phyloP scores from a whole-genome alignment of 2,113 vertebrate genomes.

The Sinocyclocheilus anshuiensis region DNA sequence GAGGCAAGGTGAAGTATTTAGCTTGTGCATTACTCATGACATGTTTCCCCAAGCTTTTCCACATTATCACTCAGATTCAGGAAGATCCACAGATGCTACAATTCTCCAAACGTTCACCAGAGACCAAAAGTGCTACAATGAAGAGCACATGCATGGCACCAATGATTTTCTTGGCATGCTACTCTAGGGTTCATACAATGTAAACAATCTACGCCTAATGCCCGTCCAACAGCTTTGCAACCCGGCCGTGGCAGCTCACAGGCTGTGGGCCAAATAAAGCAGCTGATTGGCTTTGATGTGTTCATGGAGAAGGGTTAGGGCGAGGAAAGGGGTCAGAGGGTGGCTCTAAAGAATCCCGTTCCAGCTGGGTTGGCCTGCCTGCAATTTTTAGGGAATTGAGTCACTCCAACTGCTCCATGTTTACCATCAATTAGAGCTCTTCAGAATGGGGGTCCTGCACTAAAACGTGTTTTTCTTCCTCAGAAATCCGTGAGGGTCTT shows the following conservation, averaged over 20 bases:
- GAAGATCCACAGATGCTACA: slow-evolving; percentile 39
- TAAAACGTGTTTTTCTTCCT: slow-evolving; percentile 53
- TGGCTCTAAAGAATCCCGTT: slow-evolving; percentile 43
- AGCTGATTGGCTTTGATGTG: slow-evolving; percentile 73
- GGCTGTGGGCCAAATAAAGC: slow-evolving; percentile 58
- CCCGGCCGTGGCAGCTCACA: slow-evolving; percentile 40
- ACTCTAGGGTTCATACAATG: slow-evolving; percentile 16
- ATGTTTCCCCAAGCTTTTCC: slow-evolving; percentile 46
- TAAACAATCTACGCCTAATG: slow-evolving; percentile 56
- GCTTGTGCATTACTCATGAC: slow-evolving; percentile 46
- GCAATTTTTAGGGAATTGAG: slow-evolving; percentile 51
- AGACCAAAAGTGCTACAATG: slow-evolving; percentile 4
- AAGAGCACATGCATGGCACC: not conserved
- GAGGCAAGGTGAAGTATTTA: slow-evolving; percentile 52
- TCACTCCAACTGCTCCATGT: slow-evolving; percentile 50
- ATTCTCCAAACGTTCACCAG: slow-evolving; percentile 48
- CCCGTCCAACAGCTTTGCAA: slow-evolving; percentile 56
- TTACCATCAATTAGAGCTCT: slow-evolving; percentile 51
- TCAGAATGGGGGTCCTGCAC: slow-evolving; percentile 24
- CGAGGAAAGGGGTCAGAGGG: slow-evolving; percentile 65
- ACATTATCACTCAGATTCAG: slow-evolving; percentile 43
- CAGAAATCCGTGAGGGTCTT: slow-evolving; percentile 41
- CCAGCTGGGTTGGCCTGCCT: slow-evolving; percentile 54
- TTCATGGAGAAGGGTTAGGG: slow-evolving; percentile 42
- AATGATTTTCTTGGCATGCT: not conserved